Evolutionary conservation across 2,888 invertebrate species (phyloP).

Genomic region (Nemapogon koenigi): DNA sequence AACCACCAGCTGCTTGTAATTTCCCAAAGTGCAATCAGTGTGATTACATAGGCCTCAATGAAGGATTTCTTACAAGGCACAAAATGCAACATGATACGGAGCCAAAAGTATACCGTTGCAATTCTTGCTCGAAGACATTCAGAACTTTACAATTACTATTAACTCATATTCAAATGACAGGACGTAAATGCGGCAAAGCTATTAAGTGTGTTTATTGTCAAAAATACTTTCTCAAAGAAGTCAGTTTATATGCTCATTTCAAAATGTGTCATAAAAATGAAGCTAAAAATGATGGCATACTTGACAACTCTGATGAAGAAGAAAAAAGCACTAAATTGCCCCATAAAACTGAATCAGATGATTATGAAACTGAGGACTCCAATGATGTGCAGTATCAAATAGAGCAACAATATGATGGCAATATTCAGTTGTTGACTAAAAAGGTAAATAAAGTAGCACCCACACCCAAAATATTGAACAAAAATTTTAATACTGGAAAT

Average conservation of each 20-base stretch:
- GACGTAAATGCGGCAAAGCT: conserved; percentile 52
- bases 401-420: conserved; percentile 40
- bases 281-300: conserved; percentile 70
- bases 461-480: conserved; percentile 41
- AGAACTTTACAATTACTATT: conserved; percentile 39
- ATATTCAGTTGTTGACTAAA: conserved; percentile 40
- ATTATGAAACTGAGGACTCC: conserved; percentile 33
- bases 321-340: conserved; percentile 16
- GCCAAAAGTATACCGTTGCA: conserved; percentile 51
- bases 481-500: conserved; percentile 35
- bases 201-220: conserved; percentile 77
- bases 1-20: conserved; percentile 71
- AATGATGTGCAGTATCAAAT: conserved; percentile 35
- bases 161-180: conserved; percentile 62
- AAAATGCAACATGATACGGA: conserved; percentile 69
- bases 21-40: conserved; percentile 84
- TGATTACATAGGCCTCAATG: conserved; percentile 76
- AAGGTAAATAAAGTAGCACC: background rate
- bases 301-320: conserved; percentile 59
- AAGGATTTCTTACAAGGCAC: conserved; percentile 74
- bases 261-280: conserved; percentile 69
- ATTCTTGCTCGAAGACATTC: conserved; percentile 64
- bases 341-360: conserved; percentile 18
- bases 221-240: conserved; percentile 72
- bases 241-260: conserved; percentile 75